Evolutionary conservation across 1,140 invertebrate species (phyloP), one percentile per base, ranked within the genome.

Genomic region (Apis cerana): DNA sequence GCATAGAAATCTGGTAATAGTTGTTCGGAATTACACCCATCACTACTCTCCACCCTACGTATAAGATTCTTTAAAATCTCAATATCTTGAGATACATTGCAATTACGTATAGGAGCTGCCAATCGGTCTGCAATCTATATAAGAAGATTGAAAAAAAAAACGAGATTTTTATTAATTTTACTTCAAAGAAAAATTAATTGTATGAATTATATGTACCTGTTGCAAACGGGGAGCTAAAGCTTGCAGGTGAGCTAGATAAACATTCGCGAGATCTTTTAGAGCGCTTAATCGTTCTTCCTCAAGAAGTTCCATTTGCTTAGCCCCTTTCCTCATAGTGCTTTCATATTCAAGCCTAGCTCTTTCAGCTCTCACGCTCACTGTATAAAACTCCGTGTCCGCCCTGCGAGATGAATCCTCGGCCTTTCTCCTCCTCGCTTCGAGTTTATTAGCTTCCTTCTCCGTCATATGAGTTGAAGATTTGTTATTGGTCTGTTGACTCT

Each of bases 371-470:
- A 98, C 96, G 91, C 98, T 98, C 23, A 97, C 95, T 81, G 97
- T 98, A 91, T 98, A 99, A 93, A 99, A 99, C 89, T 99, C 98
- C 33, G 98, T 97, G 92, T 99, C 98, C 48, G 98, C 97, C 91
- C 98, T 97, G 88, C 97, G 96, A 7, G 98, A 96, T 4, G 96
- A 96, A 90, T 99, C 97, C 92, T 98, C 97, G n/a, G 97, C 97
- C 93, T 99, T 98, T 84, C 96, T 96, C 89, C 97, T 96, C 89
- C 98, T 98, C 79, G 97, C 96, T 92, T 98, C 97, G 88, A 99
- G 93, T 95, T 99, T 96, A 62, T 82, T 95, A 68, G 94, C 95
- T 90, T 97, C 96, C 87, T 97, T 97, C 80, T 97, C 96, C n/a
- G 95, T 95, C 72, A 95, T 92, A 75, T 94, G 94, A 81, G 84